Evolutionary conservation across 2,797 vertebrate species (phyloP).

Genomic region (Naso thynnoides): DNA sequence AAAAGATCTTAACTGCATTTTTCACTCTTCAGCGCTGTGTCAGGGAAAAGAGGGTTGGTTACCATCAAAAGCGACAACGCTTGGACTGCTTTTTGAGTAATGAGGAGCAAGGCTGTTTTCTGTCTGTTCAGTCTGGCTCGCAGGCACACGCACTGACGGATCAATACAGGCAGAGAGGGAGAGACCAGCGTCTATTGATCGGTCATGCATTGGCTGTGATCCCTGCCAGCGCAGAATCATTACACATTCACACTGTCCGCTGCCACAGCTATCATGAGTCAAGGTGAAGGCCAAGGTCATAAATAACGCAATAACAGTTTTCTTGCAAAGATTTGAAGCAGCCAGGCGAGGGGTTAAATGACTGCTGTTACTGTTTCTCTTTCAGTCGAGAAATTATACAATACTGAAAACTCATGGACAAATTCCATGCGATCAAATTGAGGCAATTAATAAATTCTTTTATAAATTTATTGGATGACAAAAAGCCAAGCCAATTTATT

Average conservation of each 20-base stretch:
- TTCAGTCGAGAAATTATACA: slow-evolving; percentile 7
- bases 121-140: slow-evolving; percentile 50
- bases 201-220: slow-evolving; percentile 62
- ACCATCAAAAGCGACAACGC: slow-evolving; percentile 61
- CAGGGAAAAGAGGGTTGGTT: slow-evolving; percentile 41
- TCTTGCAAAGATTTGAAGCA: slow-evolving; percentile 12
- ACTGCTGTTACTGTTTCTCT: neutral
- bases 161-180: slow-evolving; percentile 66
- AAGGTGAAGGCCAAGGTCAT: slow-evolving; percentile 79
- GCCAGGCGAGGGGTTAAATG: slow-evolving; percentile 41
- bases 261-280: slow-evolving; percentile 53
- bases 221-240: slow-evolving; percentile 69
- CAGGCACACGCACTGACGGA: slow-evolving; percentile 56
- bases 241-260: slow-evolving; percentile 63
- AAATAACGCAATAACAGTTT: slow-evolving; percentile 44
- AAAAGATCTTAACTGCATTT: slow-evolving; percentile 46
- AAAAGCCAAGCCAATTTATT: neutral
- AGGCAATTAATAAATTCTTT: neutral
- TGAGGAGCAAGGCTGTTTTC: slow-evolving; percentile 34
- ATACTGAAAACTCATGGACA: neutral
- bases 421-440: neutral
- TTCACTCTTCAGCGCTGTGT: slow-evolving; percentile 53
- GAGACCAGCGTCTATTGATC: slow-evolving; percentile 72
- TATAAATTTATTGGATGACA: neutral
- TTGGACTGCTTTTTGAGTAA: slow-evolving; percentile 61